Percentiles rank a stretch among this genome's conserved stretches.
Conservation (phyloP, 1,140 invertebrate genomes). For the Gonioctena quinquepunctata region DNA sequence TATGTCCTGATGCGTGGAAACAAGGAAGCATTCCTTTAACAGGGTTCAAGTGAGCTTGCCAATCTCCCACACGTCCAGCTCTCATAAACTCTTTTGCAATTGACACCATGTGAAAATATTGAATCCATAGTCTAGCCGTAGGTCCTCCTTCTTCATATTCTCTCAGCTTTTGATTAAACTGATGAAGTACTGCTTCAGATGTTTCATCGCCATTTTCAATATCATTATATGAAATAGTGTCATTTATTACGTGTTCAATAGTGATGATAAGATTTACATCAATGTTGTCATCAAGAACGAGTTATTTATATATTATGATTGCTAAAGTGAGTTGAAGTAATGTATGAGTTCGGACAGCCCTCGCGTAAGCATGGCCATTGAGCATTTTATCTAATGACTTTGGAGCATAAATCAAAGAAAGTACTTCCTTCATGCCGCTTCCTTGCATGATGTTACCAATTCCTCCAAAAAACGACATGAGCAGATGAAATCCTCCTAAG, state of each 20-base stretch:
- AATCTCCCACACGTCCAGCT: constrained; percentile 54
- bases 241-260: constrained; percentile 13
- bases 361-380: constrained; percentile 25
- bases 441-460: constrained; percentile 21
- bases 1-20: constrained; percentile 54
- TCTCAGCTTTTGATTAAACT: constrained; percentile 46
- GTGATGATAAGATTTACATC: constrained; percentile 40
- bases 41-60: constrained; percentile 51
- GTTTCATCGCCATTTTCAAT: constrained; percentile 44
- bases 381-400: constrained; percentile 32
- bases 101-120: constrained; percentile 51
- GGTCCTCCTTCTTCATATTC: constrained; percentile 25
- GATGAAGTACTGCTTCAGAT: constrained; percentile 46
- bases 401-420: constrained; percentile 1
- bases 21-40: constrained; percentile 56
- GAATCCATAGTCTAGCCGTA: constrained; percentile 52
- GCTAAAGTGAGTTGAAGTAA: constrained; percentile 23
- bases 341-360: constrained; percentile 34
- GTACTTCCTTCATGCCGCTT: constrained; percentile 20
- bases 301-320: constrained; percentile 23
- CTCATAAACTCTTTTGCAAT: constrained; percentile 48
- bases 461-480: constrained; percentile 8
- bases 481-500: constrained; percentile 16
- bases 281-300: constrained; percentile 29
- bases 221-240: constrained; percentile 32